Evolutionary conservation across 2,113 vertebrate species (phyloP), one percentile per base, ranked within the genome.

Genomic region (Chaetura pelagica): DNA sequence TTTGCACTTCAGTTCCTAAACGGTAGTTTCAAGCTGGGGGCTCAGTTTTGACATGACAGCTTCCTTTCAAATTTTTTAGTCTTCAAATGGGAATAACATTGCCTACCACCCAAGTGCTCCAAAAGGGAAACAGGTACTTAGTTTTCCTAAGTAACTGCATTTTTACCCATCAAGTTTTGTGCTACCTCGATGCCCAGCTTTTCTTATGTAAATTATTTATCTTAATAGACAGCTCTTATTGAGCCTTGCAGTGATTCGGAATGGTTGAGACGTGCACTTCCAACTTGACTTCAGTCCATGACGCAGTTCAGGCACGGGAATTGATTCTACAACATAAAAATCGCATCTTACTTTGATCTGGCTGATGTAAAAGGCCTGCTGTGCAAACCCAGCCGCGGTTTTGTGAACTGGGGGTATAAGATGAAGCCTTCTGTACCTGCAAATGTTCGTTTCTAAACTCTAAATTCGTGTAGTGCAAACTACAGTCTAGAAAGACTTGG

Each of bases 291-390:
- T 49, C 44, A 72, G 40, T 84, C 42, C 82, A 32, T 59, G 42
- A 71, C 61, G 74, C 22, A 89, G 38, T 52, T 42, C 40, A 42
- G 11, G 80, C 6, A 6, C 30, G 62, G 51, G 59, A 91, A 75
- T 14, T 76, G n/a, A 62, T 66, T 88, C 58, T 66, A 96, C 58
- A 90, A 76, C 35, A 87, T 48, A 90, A 67, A 61, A 96, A 92
- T 9, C 2, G 5, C 9, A 34, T 76, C 75, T 69, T 35, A 63
- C 61, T 91, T 93, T 79, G 75, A 94, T 91, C 72, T 2, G 3
- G 46, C 30, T 57, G 82, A 59, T 68, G 69, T 23, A 44, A 72
- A 83, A 81, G 34, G 49, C 38, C 68, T 51, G 15, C 17, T 76
- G 34, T 16, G 26, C 66, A 85, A 92, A 83, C 1, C 15, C 73